Evolutionary conservation across 2,888 invertebrate genomes (phyloP).

Genomic region (Eupithecia tripunctaria): DNA sequence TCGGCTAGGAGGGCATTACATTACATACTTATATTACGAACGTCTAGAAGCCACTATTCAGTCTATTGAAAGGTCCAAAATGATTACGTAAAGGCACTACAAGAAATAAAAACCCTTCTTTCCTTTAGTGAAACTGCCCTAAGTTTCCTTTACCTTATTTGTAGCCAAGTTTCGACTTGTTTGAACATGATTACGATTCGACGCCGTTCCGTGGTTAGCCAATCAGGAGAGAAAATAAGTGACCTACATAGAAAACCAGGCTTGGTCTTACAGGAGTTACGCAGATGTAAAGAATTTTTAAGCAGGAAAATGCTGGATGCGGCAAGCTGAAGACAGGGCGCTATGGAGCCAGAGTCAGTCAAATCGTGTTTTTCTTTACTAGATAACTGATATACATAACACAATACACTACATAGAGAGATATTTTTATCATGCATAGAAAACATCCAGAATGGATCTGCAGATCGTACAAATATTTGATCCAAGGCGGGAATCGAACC

Average conservation of each 20-base stretch:
- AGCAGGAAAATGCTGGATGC: neutral
- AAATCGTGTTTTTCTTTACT: too few species aligned
- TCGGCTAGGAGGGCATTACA: too few species aligned
- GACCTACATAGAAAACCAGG: constrained; percentile 44
- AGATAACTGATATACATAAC: too few species aligned
- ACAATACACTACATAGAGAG: too few species aligned
- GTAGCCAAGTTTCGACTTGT: constrained; percentile 43
- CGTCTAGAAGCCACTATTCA: neutral
- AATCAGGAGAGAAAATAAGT: constrained; percentile 46
- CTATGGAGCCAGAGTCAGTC: too few species aligned
- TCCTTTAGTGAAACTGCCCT: constrained; percentile 15
- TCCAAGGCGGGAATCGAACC: too few species aligned
- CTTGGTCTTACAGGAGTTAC: constrained; percentile 33
- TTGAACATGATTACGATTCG: constrained; percentile 47
- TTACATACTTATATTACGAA: too few species aligned
- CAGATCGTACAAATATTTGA: too few species aligned
- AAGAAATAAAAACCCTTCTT: neutral
- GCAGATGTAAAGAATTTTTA: constrained; percentile 23
- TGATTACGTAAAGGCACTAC: neutral
- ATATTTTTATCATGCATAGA: too few species aligned
- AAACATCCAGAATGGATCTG: too few species aligned
- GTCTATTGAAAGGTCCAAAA: neutral
- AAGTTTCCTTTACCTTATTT: constrained; percentile 4
- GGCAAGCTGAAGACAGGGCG: neutral
- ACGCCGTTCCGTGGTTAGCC: constrained; percentile 45